phyloP scores from a whole-genome alignment of 2,888 invertebrate genomes.

The Ormyrus pomaceus region DNA sequence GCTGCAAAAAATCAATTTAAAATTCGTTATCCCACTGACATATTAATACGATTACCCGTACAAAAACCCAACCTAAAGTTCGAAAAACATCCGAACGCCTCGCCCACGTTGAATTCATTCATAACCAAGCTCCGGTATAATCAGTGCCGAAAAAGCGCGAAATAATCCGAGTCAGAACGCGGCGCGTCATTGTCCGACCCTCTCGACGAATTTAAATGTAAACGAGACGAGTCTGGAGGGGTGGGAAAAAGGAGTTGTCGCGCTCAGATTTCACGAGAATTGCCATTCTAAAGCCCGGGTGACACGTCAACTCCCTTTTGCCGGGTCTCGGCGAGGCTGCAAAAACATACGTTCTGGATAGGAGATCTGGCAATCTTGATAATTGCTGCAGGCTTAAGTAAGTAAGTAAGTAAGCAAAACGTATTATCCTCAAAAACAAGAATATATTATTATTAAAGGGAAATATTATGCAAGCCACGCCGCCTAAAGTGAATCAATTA shows the following conservation, averaged over 20 bases:
- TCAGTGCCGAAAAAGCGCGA: neutral
- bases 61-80: too few relatives aligned
- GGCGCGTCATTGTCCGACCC: neutral
- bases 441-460: too few relatives aligned
- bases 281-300: constrained; percentile 58
- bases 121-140: neutral
- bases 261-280: constrained; percentile 57
- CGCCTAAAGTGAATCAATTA: too few relatives aligned
- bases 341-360: constrained; percentile 8
- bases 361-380: too few relatives aligned
- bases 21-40: too few relatives aligned
- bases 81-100: too few relatives aligned
- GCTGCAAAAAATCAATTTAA: too few relatives aligned
- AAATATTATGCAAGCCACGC: too few relatives aligned
- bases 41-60: too few relatives aligned
- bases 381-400: too few relatives aligned
- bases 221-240: constrained; percentile 43
- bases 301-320: constrained; percentile 47
- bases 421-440: too few relatives aligned
- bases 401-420: too few relatives aligned
- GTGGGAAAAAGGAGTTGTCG: constrained; percentile 42
- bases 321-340: neutral
- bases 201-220: constrained; percentile 60
- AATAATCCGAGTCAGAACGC: neutral
- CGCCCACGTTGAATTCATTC: neutral